A percentile compares a stretch with the other conserved stretches of the same genome.
Evolutionary conservation across 1,140 invertebrate species (phyloP).

Genomic region (Drosophila littoralis): DNA sequence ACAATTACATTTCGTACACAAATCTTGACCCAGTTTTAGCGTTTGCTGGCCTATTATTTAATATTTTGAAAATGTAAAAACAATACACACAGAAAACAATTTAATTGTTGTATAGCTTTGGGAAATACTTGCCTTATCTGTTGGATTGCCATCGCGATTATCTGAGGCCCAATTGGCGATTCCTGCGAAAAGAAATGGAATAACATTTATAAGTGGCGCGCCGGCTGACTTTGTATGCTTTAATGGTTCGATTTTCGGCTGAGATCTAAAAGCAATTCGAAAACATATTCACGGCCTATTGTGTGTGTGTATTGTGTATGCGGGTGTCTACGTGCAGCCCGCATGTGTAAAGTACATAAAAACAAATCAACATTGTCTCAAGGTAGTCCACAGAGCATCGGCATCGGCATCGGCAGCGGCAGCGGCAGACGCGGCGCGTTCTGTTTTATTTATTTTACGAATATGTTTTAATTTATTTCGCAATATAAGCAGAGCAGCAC

Average conservation of each 20-base stretch:
- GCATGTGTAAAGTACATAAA: conserved; percentile 15
- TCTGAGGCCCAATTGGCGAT: conserved; percentile 82
- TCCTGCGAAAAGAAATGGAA: conserved; percentile 69
- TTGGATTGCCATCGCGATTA: conserved; percentile 79
- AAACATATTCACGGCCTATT: conserved; percentile 45
- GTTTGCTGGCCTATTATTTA: background rate
- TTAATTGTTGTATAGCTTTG: background rate
- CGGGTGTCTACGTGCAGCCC: background rate
- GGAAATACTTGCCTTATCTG: conserved; percentile 81
- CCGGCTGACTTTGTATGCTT: conserved; percentile 7
- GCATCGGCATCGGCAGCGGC: conserved; percentile 20
- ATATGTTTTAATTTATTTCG: conserved; percentile 76
- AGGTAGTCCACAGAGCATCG: conserved; percentile 51
- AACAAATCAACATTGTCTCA: conserved; percentile 63
- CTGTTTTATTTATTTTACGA: conserved; percentile 75
- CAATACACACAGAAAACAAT: too few relatives aligned
- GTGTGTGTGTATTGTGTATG: conserved; percentile 8
- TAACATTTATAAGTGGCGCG: conserved; percentile 26
- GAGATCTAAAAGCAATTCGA: conserved; percentile 39
- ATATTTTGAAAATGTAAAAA: too few relatives aligned
- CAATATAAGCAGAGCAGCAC: conserved; percentile 47
- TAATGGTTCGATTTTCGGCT: conserved; percentile 11
- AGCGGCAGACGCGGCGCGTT: conserved; percentile 23
- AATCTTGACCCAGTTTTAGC: conserved; percentile 40
- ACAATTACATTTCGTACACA: conserved; percentile 14